Evolutionary conservation across 37 sponge, comb jelly and placozoan species (phyloP).

Genomic region (Aplysina aerophoba): DNA sequence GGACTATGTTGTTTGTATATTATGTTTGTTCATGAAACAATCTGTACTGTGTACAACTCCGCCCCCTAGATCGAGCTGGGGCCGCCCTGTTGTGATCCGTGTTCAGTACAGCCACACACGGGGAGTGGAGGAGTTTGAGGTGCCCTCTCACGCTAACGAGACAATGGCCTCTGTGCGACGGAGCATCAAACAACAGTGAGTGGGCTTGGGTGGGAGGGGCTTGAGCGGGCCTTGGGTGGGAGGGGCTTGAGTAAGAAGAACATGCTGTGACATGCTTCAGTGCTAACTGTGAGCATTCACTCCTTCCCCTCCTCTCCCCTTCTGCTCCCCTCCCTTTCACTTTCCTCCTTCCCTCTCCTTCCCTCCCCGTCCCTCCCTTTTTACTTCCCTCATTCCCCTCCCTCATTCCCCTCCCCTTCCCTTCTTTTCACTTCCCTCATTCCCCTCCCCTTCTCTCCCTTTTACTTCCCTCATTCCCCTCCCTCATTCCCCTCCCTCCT

Average conservation of each 20-base stretch:
- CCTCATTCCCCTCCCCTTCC: no score
- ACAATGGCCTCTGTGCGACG: conserved; percentile 75
- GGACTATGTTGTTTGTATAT: no score
- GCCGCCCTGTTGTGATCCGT: conserved; percentile 48
- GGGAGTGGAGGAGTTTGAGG: conserved; percentile 84
- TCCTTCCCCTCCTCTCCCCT: background rate
- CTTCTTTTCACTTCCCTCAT: no score
- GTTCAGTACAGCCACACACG: conserved; percentile 57
- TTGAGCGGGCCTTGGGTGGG: no score
- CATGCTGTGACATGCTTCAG: background rate
- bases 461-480: background rate
- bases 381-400: no score
- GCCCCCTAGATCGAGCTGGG: conserved; percentile 62
- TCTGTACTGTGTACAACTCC: no score
- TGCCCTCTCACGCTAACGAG: conserved; percentile 84
- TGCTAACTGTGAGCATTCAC: background rate
- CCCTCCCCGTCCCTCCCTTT: no score
- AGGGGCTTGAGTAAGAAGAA: no score
- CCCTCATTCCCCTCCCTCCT: no score
- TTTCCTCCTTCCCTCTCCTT: no score
- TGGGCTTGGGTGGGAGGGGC: background rate
- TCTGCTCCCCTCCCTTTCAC: no score
- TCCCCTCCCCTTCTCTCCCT: background rate
- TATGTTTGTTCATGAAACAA: no score
- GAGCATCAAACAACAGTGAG: conserved; percentile 75